Evolutionary conservation across 2,888 invertebrate species (phyloP).

Genomic region (Cheilosia grossa): DNA sequence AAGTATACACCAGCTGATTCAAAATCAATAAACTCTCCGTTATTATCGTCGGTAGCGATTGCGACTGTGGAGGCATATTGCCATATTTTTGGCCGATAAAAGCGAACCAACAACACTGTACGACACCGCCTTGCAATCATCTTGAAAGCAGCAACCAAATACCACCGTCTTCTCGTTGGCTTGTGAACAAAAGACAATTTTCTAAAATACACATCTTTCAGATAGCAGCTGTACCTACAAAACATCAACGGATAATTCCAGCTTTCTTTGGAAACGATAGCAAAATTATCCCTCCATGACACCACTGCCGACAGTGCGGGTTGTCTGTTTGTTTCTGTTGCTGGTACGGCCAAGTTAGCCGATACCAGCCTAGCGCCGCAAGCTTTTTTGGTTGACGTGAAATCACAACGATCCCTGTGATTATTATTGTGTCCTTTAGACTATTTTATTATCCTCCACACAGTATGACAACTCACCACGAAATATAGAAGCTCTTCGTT

Average conservation of each 20-base stretch:
- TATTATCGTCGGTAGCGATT: background rate
- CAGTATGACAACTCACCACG: background rate
- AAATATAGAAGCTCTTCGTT: background rate
- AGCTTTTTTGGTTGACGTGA: constrained; percentile 37
- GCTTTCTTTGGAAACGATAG: background rate
- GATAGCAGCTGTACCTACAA: background rate
- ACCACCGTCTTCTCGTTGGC: background rate
- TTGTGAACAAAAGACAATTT: constrained; percentile 13
- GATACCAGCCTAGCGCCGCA: background rate
- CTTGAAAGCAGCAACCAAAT: constrained; percentile 15
- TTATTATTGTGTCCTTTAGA: constrained; percentile 51
- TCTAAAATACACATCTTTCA: constrained; percentile 17
- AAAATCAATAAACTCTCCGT: constrained; percentile 20
- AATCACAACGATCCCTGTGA: constrained; percentile 45
- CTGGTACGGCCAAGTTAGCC: background rate
- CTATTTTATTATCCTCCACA: constrained; percentile 48
- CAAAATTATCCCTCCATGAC: constrained; percentile 18
- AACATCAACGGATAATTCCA: constrained; percentile 13
- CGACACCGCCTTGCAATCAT: constrained; percentile 24
- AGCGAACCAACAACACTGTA: background rate
- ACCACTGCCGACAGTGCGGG: background rate
- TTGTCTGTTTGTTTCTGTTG: background rate
- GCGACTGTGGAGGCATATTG: background rate
- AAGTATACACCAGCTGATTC: background rate
- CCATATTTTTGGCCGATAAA: background rate